Evolutionary conservation across 1,140 invertebrate species (phyloP).

Genomic region (Neomicropteryx cornuta): DNA sequence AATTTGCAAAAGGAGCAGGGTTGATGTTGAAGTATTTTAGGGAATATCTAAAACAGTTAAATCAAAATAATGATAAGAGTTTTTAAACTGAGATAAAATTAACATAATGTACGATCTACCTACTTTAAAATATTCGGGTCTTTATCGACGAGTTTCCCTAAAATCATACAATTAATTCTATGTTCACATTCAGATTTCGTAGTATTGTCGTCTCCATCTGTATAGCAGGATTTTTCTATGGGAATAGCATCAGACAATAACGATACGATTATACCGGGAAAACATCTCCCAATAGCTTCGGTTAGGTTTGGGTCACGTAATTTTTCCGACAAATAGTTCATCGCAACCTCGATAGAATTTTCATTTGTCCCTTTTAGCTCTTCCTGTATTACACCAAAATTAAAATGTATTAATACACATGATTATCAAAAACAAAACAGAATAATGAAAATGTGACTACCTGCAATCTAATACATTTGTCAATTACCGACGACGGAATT

Average conservation of each 20-base stretch:
- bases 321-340: constrained; percentile 21
- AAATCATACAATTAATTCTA: constrained; percentile 27
- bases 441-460: too few species aligned
- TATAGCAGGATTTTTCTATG: constrained; percentile 7
- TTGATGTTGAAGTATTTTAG: constrained; percentile 35
- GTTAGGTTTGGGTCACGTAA: constrained; percentile 23
- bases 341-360: constrained; percentile 12
- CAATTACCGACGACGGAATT: too few species aligned
- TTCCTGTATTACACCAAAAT: too few species aligned
- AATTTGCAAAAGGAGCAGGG: constrained; percentile 26
- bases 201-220: constrained; percentile 5
- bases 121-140: constrained; percentile 23
- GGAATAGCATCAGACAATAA: constrained; percentile 23
- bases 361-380: too few species aligned
- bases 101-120: constrained; percentile 14
- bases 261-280: constrained; percentile 28
- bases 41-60: constrained; percentile 26
- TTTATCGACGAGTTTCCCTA: constrained; percentile 35
- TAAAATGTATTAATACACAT: too few species aligned
- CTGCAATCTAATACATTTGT: too few species aligned
- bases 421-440: too few species aligned
- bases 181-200: constrained; percentile 17
- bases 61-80: constrained; percentile 10
- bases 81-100: constrained; percentile 12
- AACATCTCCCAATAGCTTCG: constrained; percentile 28